A percentile compares a stretch with the other conserved stretches of the same genome.
These are phyloP conservation scores for Acrobasis repandana DNA, from an alignment of 2,888 invertebrate genomes.

Conservation along the genomic window DNA sequence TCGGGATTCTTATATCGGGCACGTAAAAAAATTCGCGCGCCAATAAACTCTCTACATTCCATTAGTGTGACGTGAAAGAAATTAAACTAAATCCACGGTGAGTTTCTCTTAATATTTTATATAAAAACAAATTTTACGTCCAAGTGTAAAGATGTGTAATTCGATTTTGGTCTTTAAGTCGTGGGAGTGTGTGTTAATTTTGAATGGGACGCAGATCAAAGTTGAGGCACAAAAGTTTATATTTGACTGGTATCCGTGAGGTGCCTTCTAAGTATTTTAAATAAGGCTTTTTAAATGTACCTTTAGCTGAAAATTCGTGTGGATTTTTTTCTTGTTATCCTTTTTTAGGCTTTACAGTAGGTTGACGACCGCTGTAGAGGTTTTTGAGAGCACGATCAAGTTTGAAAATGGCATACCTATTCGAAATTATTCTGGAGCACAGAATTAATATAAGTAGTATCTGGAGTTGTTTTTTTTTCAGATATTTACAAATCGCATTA, in stretches of 20 bases:
- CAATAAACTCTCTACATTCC: neutral
- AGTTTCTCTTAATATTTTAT: neutral
- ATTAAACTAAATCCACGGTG: neutral
- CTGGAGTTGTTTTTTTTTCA: no score
- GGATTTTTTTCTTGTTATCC: neutral
- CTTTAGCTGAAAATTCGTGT: neutral
- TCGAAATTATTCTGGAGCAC: no score
- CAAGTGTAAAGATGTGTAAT: neutral
- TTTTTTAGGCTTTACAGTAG: neutral
- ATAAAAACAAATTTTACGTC: neutral
- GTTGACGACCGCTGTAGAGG: neutral
- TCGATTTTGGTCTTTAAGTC: neutral
- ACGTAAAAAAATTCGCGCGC: conserved; percentile 14
- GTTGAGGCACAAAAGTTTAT: conserved; percentile 5
- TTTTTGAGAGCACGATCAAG: no score
- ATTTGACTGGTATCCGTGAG: conserved; percentile 6
- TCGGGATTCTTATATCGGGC: neutral
- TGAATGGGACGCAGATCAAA: neutral
- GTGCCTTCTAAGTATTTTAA: conserved; percentile 9
- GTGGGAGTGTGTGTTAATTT: neutral
- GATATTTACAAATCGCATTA: no score
- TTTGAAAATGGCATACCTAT: no score
- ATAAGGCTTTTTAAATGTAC: neutral
- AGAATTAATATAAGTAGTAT: no score
- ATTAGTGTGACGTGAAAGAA: neutral